phyloP scores from a whole-genome alignment of 2,888 invertebrate species.

The Scaptomyza reducta region DNA sequence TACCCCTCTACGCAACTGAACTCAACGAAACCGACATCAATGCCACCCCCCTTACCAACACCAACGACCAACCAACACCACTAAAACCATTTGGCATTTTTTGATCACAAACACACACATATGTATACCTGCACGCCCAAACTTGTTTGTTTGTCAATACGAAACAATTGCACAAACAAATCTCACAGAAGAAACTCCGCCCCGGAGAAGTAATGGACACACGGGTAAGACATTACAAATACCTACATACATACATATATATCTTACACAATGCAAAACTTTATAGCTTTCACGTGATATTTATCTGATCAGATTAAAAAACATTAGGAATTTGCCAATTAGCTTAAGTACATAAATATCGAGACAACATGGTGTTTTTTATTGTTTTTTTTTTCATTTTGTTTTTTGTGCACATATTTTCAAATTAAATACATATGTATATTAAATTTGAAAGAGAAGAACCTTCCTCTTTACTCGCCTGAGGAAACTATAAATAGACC shows the following conservation, averaged over 20 bases:
- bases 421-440: background rate
- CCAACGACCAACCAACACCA: slow-evolving; percentile 38
- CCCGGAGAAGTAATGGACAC: slow-evolving; percentile 97
- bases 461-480: slow-evolving; percentile 6
- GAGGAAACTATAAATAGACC: slow-evolving; percentile 9
- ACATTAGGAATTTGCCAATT: background rate
- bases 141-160: slow-evolving; percentile 30
- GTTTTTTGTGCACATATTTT: background rate
- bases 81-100: slow-evolving; percentile 33
- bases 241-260: slow-evolving; percentile 6
- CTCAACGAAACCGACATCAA: slow-evolving; percentile 35
- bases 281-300: background rate
- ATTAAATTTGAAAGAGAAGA: background rate
- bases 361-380: background rate
- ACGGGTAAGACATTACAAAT: slow-evolving; percentile 89
- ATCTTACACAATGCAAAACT: background rate
- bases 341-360: background rate
- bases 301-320: background rate
- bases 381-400: background rate
- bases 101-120: slow-evolving; percentile 4
- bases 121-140: slow-evolving; percentile 26
- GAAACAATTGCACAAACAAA: slow-evolving; percentile 15
- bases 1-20: slow-evolving; percentile 18
- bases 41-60: slow-evolving; percentile 40
- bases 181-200: slow-evolving; percentile 88